These are phyloP conservation scores for Nomada ruficornis DNA, from an alignment of 2,888 invertebrate species.

Conservation along the genomic window DNA sequence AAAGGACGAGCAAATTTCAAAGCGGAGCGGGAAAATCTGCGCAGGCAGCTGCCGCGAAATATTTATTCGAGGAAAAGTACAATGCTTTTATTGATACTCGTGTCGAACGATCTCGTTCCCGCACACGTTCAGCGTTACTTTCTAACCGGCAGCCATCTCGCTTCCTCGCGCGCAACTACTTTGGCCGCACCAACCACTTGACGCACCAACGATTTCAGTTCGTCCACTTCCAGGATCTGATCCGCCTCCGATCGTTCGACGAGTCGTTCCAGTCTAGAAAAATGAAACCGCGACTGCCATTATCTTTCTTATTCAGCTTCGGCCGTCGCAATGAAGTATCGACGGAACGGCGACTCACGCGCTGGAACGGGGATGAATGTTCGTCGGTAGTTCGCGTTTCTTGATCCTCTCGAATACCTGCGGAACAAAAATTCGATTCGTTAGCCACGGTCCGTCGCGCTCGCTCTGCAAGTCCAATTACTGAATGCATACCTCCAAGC, in stretches of 20 bases:
- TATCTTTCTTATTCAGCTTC: too few species aligned
- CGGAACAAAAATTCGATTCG: slow-evolving; percentile 19
- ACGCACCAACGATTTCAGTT: slow-evolving; percentile 63
- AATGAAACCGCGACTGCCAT: background rate
- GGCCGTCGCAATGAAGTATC: too few species aligned
- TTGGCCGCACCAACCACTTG: slow-evolving; percentile 42
- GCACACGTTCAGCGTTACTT: background rate
- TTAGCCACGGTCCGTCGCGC: background rate
- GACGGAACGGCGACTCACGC: slow-evolving; percentile 8
- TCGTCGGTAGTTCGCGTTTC: slow-evolving; percentile 56
- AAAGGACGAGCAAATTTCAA: background rate
- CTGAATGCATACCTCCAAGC: slow-evolving; percentile 81
- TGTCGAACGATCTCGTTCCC: too few species aligned
- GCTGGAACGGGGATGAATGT: slow-evolving; percentile 7
- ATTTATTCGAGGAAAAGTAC: background rate
- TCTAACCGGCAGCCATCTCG: too few species aligned
- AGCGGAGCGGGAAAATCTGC: too few species aligned
- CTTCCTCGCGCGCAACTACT: background rate
- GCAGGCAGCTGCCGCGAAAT: too few species aligned
- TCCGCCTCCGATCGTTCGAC: slow-evolving; percentile 44
- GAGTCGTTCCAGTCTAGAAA: slow-evolving; percentile 52
- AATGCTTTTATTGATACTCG: too few species aligned
- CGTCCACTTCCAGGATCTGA: slow-evolving; percentile 54
- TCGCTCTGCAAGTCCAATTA: background rate
- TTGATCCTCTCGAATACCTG: slow-evolving; percentile 70